A percentile compares a stretch with the other conserved stretches of the same genome.
phyloP scores from a whole-genome alignment of 2,888 invertebrate species.

The Pegoplata infirma region DNA sequence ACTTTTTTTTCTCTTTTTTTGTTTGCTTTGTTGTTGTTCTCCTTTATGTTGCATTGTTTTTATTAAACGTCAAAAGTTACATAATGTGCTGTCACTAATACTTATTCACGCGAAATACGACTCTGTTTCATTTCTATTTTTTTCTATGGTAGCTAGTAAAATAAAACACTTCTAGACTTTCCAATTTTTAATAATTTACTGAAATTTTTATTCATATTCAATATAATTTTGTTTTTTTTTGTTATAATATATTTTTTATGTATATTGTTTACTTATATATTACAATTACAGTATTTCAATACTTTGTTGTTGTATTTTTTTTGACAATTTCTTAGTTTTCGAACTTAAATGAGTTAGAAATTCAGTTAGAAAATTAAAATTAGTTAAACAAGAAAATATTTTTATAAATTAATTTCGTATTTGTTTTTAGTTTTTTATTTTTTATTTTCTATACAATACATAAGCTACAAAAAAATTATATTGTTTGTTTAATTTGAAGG shows the following conservation, averaged over 20 bases:
- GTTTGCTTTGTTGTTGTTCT: no score
- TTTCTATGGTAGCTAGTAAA: no score
- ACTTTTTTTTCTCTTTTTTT: no score
- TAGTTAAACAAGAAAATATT: neutral
- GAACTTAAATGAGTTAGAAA: neutral
- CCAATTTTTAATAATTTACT: constrained; percentile 46
- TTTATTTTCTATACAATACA: constrained; percentile 65
- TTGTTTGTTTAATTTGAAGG: constrained; percentile 14
- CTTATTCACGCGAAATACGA: no score
- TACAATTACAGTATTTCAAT: constrained; percentile 43
- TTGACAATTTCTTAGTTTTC: constrained; percentile 1
- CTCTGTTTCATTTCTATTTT: no score
- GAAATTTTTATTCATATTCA: constrained; percentile 54
- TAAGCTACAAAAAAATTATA: constrained; percentile 36
- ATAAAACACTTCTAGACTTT: constrained; percentile 30
- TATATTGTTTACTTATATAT: constrained; percentile 34
- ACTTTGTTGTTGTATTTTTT: no score
- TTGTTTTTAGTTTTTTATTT: constrained; percentile 5
- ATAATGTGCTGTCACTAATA: no score
- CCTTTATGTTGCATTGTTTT: no score
- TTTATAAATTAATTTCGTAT: constrained; percentile 28
- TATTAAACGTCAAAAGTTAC: no score
- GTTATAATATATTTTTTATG: constrained; percentile 14
- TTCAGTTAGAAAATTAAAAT: neutral
- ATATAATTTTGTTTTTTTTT: constrained; percentile 19